Percentiles rank a stretch among this genome's conserved stretches.
These are phyloP conservation scores for Proterorhinus semilunaris DNA, from an alignment of 2,113 vertebrate species.

Conservation along the genomic window DNA sequence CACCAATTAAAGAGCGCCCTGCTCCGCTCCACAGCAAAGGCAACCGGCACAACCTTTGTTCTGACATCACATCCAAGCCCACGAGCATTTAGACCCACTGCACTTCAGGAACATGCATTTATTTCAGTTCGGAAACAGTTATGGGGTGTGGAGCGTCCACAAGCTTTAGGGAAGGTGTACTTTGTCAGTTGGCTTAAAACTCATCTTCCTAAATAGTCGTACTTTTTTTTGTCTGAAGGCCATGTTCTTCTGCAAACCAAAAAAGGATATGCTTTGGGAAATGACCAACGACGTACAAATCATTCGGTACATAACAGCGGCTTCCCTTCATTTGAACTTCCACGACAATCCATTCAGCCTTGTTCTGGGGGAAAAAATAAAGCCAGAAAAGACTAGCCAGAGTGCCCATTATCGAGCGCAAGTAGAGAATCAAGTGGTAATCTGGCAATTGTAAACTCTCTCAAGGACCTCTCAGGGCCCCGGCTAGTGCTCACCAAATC, in stretches of 20 bases:
- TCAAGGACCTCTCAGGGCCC: conserved; percentile 35
- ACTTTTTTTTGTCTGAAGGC: not conserved
- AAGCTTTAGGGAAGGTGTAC: not conserved
- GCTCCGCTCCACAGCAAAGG: conserved; percentile 37
- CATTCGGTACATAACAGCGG: too few relatives aligned
- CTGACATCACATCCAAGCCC: conserved; percentile 46
- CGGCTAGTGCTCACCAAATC: conserved; percentile 48
- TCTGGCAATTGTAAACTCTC: conserved; percentile 34
- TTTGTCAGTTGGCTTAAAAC: not conserved
- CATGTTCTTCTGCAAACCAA: too few relatives aligned
- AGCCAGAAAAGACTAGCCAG: conserved; percentile 7
- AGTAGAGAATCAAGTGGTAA: conserved; percentile 22
- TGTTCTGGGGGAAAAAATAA: not conserved
- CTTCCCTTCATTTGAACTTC: not conserved
- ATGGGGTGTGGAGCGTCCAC: not conserved
- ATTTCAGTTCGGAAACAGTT: too few relatives aligned
- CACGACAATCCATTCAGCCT: not conserved
- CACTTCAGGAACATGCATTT: conserved; percentile 20
- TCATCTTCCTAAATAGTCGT: too few relatives aligned
- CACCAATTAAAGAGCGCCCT: conserved; percentile 59
- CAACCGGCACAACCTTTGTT: conserved; percentile 59
- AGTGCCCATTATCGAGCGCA: conserved; percentile 24
- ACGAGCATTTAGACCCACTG: conserved; percentile 37
- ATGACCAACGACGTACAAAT: too few relatives aligned
- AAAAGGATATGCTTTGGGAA: too few relatives aligned